phyloP scores from a whole-genome alignment of 2,888 invertebrate species.

The Dasypogon diadema region DNA sequence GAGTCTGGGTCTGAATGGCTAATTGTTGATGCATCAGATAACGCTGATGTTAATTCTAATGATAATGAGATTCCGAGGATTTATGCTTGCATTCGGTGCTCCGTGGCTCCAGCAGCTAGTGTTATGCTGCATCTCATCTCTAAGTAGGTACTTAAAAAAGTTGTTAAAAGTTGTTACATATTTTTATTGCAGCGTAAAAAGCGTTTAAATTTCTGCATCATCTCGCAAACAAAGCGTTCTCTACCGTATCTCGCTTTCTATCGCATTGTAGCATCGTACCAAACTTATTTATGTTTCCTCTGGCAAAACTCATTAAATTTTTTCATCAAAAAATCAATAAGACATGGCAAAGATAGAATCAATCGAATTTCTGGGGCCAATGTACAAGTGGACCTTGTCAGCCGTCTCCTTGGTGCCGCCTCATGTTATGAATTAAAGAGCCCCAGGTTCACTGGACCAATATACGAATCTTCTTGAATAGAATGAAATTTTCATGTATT shows the following conservation, averaged over 20 bases:
- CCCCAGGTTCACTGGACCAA: neutral
- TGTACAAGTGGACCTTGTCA: slow-evolving; percentile 6
- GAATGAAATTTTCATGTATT: neutral
- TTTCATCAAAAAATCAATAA: neutral
- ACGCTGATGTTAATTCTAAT: neutral
- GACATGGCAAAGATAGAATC: slow-evolving; percentile 11
- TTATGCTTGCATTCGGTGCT: neutral
- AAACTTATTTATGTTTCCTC: neutral
- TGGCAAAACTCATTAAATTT: neutral
- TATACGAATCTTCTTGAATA: neutral
- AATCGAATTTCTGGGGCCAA: slow-evolving; percentile 27
- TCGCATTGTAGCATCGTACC: neutral
- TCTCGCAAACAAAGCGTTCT: neutral
- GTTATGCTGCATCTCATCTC: too few relatives aligned
- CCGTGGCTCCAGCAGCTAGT: neutral
- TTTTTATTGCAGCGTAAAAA: neutral
- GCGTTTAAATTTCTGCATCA: neutral
- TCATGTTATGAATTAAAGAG: slow-evolving; percentile 19
- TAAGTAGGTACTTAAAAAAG: neutral
- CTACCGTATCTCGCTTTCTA: neutral
- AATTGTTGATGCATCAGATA: slow-evolving; percentile 10
- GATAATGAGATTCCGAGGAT: neutral
- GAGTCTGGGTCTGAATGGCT: neutral
- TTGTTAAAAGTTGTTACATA: neutral
- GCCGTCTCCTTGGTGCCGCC: neutral